phyloP scores from a whole-genome alignment of 2,888 invertebrate genomes.

The Xylota segnis region DNA sequence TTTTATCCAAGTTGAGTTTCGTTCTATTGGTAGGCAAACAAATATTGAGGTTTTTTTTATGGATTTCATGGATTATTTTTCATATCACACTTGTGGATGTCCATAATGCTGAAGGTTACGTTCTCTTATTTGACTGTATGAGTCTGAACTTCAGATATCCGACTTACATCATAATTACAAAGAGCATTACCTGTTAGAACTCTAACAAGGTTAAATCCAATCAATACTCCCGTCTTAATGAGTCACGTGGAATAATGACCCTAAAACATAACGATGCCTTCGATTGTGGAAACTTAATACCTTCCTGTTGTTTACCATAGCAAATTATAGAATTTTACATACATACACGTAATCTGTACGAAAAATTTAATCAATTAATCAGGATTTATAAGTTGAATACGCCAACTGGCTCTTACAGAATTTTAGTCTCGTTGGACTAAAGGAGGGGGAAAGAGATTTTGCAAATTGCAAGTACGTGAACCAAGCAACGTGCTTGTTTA shows the following conservation, averaged over 20 bases:
- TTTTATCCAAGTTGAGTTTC: background rate
- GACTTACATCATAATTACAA: background rate
- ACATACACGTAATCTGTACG: no score
- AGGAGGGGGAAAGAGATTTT: background rate
- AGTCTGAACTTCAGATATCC: background rate
- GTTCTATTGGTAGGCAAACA: slow-evolving; percentile 17
- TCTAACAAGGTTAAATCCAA: background rate
- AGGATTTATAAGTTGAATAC: background rate
- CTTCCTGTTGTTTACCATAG: background rate
- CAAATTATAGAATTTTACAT: background rate
- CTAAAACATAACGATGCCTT: background rate
- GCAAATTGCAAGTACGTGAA: background rate
- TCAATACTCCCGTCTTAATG: background rate
- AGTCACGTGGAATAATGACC: background rate
- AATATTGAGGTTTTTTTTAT: slow-evolving; percentile 22
- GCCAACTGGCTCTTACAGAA: background rate
- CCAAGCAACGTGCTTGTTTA: slow-evolving; percentile 5
- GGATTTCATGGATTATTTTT: slow-evolving; percentile 10
- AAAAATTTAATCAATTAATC: slow-evolving; percentile 7
- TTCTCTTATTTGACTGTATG: slow-evolving; percentile 4
- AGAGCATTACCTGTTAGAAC: background rate
- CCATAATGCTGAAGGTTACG: slow-evolving; percentile 25
- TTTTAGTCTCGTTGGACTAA: background rate
- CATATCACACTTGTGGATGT: background rate
- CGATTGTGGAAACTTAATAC: slow-evolving; percentile 3